Conservation (phyloP, 2,113 vertebrate species). For the Thunnus thynnus region DNA sequence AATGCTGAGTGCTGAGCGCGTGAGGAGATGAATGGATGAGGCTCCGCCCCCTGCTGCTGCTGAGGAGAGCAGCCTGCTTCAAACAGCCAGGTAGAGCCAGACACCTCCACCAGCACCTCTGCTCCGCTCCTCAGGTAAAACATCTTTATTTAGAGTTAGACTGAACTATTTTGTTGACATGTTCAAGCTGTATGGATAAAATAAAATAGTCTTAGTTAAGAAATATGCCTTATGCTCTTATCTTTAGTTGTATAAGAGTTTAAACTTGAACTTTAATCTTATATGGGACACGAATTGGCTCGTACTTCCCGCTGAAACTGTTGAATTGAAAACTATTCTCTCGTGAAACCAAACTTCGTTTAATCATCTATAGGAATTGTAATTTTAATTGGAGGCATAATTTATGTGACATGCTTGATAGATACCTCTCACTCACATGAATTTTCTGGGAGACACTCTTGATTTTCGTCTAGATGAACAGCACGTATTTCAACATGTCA, state of each 20-base stretch:
- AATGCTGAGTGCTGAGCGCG: not conserved
- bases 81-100: not conserved
- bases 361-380: not conserved
- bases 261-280: not conserved
- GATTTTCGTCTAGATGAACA: too few species aligned
- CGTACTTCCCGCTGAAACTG: too few species aligned
- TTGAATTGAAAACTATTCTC: too few species aligned
- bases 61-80: not conserved
- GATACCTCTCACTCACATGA: too few species aligned
- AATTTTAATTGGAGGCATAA: too few species aligned
- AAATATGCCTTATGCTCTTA: not conserved
- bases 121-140: conserved; percentile 51
- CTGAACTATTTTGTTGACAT: not conserved
- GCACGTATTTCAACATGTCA: too few species aligned
- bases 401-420: too few species aligned
- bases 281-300: too few species aligned
- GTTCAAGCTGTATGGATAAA: not conserved
- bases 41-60: conserved; percentile 24
- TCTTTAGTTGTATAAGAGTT: not conserved
- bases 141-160: not conserved
- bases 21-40: conserved; percentile 1
- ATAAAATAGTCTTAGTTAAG: not conserved
- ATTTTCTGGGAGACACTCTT: too few species aligned
- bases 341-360: not conserved
- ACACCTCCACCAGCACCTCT: not conserved